Evolutionary conservation across 2,888 invertebrate genomes (phyloP).

Genomic region (Perizoma affinitatum): DNA sequence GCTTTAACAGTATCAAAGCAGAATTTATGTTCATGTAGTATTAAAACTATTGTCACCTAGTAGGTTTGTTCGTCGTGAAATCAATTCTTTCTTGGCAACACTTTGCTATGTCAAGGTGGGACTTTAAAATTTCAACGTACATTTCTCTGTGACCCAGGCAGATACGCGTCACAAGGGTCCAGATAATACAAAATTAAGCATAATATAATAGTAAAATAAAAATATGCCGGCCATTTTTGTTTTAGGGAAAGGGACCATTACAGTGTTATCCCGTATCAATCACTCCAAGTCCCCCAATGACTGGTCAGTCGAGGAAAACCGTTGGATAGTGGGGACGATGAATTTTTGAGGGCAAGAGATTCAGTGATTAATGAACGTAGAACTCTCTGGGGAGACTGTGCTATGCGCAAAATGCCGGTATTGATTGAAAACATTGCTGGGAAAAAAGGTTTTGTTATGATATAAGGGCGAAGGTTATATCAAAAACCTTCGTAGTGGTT

Average conservation of each 20-base stretch:
- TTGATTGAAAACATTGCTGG: conserved; percentile 50
- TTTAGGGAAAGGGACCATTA: conserved; percentile 7
- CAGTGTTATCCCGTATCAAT: conserved; percentile 29
- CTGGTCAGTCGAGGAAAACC: conserved; percentile 44
- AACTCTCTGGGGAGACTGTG: conserved; percentile 41
- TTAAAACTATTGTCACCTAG: no score
- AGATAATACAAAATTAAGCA: no score
- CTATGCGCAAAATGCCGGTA: conserved; percentile 53
- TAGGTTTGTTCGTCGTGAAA: no score
- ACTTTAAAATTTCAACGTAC: no score
- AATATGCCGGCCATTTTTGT: conserved; percentile 5
- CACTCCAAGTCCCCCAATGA: conserved; percentile 45
- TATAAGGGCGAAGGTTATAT: conserved; percentile 17
- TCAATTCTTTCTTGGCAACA: no score
- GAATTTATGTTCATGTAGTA: no score
- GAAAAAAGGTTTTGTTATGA: conserved; percentile 22
- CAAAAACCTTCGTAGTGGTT: no score
- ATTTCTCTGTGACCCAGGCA: no score
- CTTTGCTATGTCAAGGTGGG: no score
- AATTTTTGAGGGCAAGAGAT: conserved; percentile 71
- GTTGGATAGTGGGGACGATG: conserved; percentile 49
- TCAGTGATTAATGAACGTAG: conserved; percentile 64
- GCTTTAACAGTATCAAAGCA: no score
- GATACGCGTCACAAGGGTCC: no score
- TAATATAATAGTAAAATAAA: neutral